phyloP scores from a whole-genome alignment of 1,140 invertebrate species.

The Pomacea maculata region DNA sequence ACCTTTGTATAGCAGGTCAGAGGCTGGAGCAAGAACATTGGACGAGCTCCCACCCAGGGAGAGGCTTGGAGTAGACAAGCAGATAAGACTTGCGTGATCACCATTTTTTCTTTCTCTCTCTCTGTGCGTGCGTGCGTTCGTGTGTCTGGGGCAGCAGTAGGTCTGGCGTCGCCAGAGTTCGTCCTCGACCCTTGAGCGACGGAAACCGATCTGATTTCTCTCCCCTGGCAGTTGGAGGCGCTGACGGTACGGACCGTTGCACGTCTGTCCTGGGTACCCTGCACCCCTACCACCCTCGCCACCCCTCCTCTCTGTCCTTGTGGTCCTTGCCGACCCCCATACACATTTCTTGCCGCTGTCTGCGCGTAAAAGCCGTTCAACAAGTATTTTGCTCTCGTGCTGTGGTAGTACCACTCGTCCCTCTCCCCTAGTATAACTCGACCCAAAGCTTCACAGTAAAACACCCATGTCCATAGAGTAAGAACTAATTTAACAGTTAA shows the following conservation, averaged over 20 bases:
- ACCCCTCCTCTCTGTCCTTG: background rate
- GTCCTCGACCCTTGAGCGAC: background rate
- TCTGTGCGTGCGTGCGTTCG: background rate
- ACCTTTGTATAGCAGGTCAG: too few species aligned
- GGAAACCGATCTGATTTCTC: background rate
- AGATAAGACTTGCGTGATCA: background rate
- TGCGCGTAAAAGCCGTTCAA: too few species aligned
- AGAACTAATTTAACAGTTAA: too few species aligned
- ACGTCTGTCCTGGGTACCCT: background rate
- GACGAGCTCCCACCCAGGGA: too few species aligned
- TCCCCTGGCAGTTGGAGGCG: background rate
- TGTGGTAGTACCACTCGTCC: too few species aligned
- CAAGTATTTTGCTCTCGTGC: too few species aligned
- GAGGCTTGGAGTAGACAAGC: too few species aligned
- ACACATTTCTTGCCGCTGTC: too few species aligned
- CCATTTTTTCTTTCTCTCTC: background rate
- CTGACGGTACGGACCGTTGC: background rate
- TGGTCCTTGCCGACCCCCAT: background rate
- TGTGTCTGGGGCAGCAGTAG: background rate
- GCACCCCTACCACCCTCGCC: background rate
- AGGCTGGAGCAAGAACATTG: too few species aligned
- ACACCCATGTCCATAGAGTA: too few species aligned
- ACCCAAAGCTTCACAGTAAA: too few species aligned
- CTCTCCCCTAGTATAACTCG: too few species aligned
- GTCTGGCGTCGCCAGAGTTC: background rate